Evolutionary conservation across 2,113 vertebrate genomes (phyloP).

Genomic region (Pheucticus melanocephalus): DNA sequence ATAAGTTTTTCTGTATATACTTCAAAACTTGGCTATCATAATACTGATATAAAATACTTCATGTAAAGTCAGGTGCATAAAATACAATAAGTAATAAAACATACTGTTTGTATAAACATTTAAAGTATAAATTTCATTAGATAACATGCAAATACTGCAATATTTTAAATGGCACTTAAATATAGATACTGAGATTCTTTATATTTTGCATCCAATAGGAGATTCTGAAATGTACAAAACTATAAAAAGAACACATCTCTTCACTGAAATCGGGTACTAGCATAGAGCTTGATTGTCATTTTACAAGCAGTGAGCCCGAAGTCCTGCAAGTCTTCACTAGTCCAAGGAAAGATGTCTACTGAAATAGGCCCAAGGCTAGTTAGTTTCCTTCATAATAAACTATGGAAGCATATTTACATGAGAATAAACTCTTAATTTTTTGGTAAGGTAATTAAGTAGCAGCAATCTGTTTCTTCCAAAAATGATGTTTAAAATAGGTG

Average conservation of each 20-base stretch:
- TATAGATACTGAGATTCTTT: constrained; percentile 71
- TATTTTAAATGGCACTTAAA: constrained; percentile 80
- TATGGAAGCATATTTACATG: constrained; percentile 71
- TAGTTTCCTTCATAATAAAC: constrained; percentile 72
- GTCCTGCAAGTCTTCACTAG: neutral
- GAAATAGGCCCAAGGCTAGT: constrained; percentile 24
- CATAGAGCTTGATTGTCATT: constrained; percentile 85
- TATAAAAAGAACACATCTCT: constrained; percentile 79
- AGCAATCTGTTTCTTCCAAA: constrained; percentile 72
- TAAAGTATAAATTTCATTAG: constrained; percentile 81
- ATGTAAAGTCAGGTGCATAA: constrained; percentile 75
- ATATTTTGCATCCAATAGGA: constrained; percentile 64
- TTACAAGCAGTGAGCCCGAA: constrained; percentile 60
- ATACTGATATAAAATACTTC: constrained; percentile 87
- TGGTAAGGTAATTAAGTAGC: constrained; percentile 77
- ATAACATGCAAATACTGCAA: constrained; percentile 85
- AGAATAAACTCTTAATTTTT: constrained; percentile 69
- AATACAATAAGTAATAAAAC: constrained; percentile 71
- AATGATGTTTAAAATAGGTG: constrained; percentile 47
- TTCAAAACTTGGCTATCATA: constrained; percentile 80
- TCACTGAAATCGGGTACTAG: constrained; percentile 69
- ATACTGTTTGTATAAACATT: constrained; percentile 74
- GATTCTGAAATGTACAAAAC: constrained; percentile 73
- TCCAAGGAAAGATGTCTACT: neutral
- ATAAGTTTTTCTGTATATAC: constrained; percentile 70